Evolutionary conservation across 2,797 vertebrate genomes (phyloP).

Genomic region (Dallia pectoralis): DNA sequence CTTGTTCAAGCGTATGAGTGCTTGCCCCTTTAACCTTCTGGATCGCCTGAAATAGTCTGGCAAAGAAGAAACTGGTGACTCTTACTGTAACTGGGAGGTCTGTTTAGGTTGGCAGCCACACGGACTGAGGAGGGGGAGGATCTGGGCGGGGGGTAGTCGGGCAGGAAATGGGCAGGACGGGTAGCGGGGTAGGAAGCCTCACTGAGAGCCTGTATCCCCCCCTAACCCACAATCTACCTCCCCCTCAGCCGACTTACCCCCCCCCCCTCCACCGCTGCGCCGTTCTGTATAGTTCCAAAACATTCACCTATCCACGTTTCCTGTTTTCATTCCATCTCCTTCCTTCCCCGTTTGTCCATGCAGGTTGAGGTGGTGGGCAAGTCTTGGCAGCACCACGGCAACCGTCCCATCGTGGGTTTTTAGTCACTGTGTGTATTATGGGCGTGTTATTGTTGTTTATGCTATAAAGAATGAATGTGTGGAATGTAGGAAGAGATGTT

Average conservation of each 20-base stretch:
- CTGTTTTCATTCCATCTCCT: constrained; percentile 42
- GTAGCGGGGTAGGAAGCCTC: constrained; percentile 72
- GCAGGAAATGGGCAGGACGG: constrained; percentile 71
- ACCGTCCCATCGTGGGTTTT: not conserved
- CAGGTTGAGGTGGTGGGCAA: constrained; percentile 4
- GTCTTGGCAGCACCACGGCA: not conserved
- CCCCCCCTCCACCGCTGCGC: constrained; percentile 8
- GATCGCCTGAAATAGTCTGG: not conserved
- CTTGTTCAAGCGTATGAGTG: not conserved
- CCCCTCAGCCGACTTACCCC: constrained; percentile 20
- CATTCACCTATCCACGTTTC: constrained; percentile 32
- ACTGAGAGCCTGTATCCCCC: constrained; percentile 40
- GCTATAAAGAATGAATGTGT: not conserved
- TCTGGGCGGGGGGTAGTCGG: constrained; percentile 43
- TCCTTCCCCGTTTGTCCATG: constrained; percentile 20
- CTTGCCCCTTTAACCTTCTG: not conserved
- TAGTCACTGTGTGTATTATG: not conserved
- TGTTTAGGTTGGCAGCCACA: constrained; percentile 20
- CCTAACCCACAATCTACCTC: not conserved
- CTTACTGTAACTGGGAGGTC: constrained; percentile 27
- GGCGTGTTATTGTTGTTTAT: too few species aligned
- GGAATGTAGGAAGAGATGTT: not conserved
- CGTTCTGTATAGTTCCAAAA: constrained; percentile 21
- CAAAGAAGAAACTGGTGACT: constrained; percentile 20
- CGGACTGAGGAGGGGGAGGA: constrained; percentile 16